A percentile compares a stretch with the other conserved stretches of the same genome.
These are phyloP conservation scores for Micropoecilia bifurca DNA, from an alignment of 2,797 vertebrate genomes.

Conservation along the genomic window DNA sequence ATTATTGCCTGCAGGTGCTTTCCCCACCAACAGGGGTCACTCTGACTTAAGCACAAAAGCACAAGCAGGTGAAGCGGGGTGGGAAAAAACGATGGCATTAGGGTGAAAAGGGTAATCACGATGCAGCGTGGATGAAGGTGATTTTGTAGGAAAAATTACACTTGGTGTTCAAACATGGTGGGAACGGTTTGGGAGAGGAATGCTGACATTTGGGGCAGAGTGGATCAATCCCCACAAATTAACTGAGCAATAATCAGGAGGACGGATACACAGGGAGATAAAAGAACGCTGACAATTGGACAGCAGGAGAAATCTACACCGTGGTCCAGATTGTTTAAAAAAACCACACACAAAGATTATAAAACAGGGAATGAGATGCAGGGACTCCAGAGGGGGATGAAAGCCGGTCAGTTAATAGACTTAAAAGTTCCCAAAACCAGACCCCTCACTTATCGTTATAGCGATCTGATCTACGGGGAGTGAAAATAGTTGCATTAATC, in stretches of 20 bases:
- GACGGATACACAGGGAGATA: constrained; percentile 40
- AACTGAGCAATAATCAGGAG: constrained; percentile 52
- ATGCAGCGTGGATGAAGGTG: constrained; percentile 60
- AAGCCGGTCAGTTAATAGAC: constrained; percentile 58
- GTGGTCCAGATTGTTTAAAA: constrained; percentile 5
- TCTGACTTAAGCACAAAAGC: constrained; percentile 65
- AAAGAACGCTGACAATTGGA: constrained; percentile 43
- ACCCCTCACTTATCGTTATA: constrained; percentile 42
- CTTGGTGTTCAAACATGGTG: constrained; percentile 54
- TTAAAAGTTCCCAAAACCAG: constrained; percentile 55
- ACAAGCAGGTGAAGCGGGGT: background rate
- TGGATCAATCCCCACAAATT: constrained; percentile 66
- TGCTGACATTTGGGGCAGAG: constrained; percentile 56
- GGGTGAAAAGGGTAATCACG: constrained; percentile 51
- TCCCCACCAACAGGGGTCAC: constrained; percentile 81
- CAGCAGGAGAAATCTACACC: constrained; percentile 24
- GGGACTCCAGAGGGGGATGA: constrained; percentile 43
- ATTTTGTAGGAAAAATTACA: constrained; percentile 58
- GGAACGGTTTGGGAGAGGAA: constrained; percentile 65
- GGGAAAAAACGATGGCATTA: constrained; percentile 20
- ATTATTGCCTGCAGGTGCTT: constrained; percentile 38
- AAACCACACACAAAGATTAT: background rate
- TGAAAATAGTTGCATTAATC: constrained; percentile 76
- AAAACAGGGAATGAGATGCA: constrained; percentile 39
- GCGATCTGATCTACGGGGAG: constrained; percentile 64